Percentiles rank a stretch among this genome's conserved stretches.
Evolutionary conservation across 1,140 invertebrate species (phyloP).

Genomic region (Gonatopus flavifemur): DNA sequence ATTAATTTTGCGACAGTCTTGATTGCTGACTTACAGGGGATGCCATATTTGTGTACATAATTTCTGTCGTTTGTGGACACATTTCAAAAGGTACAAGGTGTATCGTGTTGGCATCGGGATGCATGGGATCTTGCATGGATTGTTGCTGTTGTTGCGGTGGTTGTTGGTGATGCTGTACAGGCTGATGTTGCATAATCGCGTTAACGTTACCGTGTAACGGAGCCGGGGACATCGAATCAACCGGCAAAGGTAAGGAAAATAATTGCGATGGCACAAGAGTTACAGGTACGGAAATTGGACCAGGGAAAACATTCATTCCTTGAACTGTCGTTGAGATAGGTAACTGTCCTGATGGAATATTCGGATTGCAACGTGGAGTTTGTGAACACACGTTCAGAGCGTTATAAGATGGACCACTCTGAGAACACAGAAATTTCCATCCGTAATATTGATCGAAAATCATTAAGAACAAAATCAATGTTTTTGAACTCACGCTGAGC

Average conservation of each 20-base stretch:
- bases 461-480: background rate
- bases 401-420: slow-evolving; percentile 49
- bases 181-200: slow-evolving; percentile 37
- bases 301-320: slow-evolving; percentile 41
- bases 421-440: slow-evolving; percentile 8
- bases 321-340: slow-evolving; percentile 32
- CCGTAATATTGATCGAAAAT: background rate
- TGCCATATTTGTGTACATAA: slow-evolving; percentile 46
- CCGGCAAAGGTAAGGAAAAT: slow-evolving; percentile 42
- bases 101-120: slow-evolving; percentile 26
- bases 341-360: slow-evolving; percentile 39
- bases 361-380: slow-evolving; percentile 32
- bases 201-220: slow-evolving; percentile 32
- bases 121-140: slow-evolving; percentile 10
- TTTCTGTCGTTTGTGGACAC: slow-evolving; percentile 39
- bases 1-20: slow-evolving; percentile 33
- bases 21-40: slow-evolving; percentile 33
- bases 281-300: slow-evolving; percentile 45
- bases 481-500: slow-evolving; percentile 60
- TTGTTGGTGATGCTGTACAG: slow-evolving; percentile 21
- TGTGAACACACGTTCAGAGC: slow-evolving; percentile 36
- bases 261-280: slow-evolving; percentile 46
- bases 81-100: slow-evolving; percentile 47
- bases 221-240: slow-evolving; percentile 23
- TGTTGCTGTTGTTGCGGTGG: slow-evolving; percentile 23